Base-by-base conservation (phyloP, 2,113 vertebrate genomes). In the Poeciliopsis turrubarensis region DNA sequence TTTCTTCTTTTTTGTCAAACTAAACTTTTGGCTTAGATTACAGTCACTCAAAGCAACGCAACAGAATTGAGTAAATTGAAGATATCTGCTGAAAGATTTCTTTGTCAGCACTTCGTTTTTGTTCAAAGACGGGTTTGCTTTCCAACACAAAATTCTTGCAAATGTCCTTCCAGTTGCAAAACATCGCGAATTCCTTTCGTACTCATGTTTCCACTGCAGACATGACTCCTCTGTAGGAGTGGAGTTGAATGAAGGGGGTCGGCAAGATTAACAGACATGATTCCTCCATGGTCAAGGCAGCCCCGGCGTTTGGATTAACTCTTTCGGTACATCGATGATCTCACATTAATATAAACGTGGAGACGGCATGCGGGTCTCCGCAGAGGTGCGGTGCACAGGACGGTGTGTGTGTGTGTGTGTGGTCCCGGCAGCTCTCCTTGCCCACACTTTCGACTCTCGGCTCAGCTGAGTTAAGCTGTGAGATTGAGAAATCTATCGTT, bases 401-500 rank as follows among this genome's bases (percentile, higher is more conserved):
- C 30, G 5, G 32, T 34, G 32, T 34, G 65, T 79, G 66, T 75
- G 69, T 30, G 31, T 32, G 31, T 34, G 65, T 79, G 66, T 75
- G 69, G 67, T 71, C 77, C 72, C 13, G 39, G 68, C 60, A 26
- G 64, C 27, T 30, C 13, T 70, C 32, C 44, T 60, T 65, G 62
- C 65, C 68, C 77, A 84, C 73, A 84, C 86, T 87, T 92, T 89
- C 89, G 87, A 86, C 86, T 91, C 66, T 85, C 29, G 51, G 81
- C 87, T 82, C 68, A 88, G 69, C 92, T 94, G 92, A 94, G 90
- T 91, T 93, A 94, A 93, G 92, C 90, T 93, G 93, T 95, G 92
- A 94, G 93, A 89, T 84, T 91, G 90, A 94, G 92, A 93, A 93
- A 93, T 94, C 92, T 91, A 91, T 84, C 84, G 61, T 85, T 93